Conservation (phyloP, 2,113 vertebrate genomes). For the Poeciliopsis occidentalis region DNA sequence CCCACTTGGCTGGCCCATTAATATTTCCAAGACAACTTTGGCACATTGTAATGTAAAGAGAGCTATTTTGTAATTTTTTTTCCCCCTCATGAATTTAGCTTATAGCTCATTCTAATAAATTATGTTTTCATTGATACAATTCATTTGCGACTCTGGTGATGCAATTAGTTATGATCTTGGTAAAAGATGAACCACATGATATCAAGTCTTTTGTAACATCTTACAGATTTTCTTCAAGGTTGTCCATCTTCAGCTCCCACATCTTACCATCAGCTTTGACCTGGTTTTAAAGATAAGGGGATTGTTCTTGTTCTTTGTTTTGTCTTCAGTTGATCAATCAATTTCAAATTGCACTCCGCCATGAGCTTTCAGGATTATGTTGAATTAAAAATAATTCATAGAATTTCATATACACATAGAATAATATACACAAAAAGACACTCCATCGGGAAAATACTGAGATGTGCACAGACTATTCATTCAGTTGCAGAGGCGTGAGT, state of each 20-base stretch:
- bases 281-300: neutral
- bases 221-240: neutral
- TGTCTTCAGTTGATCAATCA: too few species aligned
- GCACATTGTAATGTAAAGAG: neutral
- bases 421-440: neutral
- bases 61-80: neutral
- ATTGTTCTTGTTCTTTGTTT: too few species aligned
- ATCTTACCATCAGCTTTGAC: neutral
- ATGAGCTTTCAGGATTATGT: neutral
- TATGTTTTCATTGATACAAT: too few species aligned
- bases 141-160: too few species aligned
- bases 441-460: neutral
- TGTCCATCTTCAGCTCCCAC: neutral
- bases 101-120: too few species aligned
- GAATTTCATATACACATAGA: too few species aligned
- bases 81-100: too few species aligned
- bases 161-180: too few species aligned
- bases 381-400: neutral
- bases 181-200: too few species aligned
- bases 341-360: too few species aligned
- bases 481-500: neutral
- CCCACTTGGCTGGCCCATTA: too few species aligned
- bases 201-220: neutral
- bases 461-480: conserved; percentile 18
- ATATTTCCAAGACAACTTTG: neutral